phyloP scores from a whole-genome alignment of 2,113 vertebrate genomes.

The Daubentonia madagascariensis region DNA sequence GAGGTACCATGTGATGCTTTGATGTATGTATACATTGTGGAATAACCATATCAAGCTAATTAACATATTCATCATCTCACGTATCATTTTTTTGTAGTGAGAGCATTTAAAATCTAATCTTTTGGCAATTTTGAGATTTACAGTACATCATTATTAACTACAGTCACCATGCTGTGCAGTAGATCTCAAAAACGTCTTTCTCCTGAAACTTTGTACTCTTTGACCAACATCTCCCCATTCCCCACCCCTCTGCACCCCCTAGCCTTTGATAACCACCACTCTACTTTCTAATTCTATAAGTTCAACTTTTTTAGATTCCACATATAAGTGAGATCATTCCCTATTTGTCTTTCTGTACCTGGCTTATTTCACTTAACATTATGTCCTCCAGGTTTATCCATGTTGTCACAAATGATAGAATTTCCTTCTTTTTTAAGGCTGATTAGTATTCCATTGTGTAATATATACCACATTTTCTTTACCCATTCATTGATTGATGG shows the following conservation, averaged over 20 bases:
- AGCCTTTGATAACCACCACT: neutral
- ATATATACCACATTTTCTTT: neutral
- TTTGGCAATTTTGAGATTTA: neutral
- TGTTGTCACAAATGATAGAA: neutral
- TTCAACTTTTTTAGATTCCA: neutral
- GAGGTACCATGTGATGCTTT: neutral
- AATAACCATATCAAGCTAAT: neutral
- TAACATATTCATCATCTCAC: neutral
- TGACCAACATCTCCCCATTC: neutral
- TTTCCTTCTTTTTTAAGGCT: neutral
- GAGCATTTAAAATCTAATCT: neutral
- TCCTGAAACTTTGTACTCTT: neutral
- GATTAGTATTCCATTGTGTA: neutral
- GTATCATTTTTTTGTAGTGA: neutral
- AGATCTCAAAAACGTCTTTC: neutral
- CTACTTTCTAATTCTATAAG: neutral
- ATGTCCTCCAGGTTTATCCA: neutral
- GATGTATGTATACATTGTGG: neutral
- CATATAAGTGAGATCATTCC: neutral
- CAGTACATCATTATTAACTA: neutral
- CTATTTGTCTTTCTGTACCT: neutral
- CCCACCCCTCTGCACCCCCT: neutral
- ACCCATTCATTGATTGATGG: neutral
- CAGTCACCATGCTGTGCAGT: neutral
- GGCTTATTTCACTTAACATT: neutral